These are phyloP conservation scores for Homalodisca vitripennis DNA, from an alignment of 1,140 invertebrate species.

Conservation along the genomic window DNA sequence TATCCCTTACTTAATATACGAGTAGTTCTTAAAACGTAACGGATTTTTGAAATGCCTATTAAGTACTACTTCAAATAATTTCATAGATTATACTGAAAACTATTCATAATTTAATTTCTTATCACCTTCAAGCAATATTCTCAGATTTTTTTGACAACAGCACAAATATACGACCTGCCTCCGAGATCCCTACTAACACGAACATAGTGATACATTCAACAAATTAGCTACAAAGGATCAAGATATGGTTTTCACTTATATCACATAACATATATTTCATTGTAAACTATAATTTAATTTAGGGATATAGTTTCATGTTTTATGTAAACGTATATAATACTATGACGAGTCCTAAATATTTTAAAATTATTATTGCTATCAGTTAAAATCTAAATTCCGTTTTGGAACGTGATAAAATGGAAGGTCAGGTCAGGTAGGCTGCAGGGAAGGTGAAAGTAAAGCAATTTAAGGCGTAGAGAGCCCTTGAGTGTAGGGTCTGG, in stretches of 20 bases:
- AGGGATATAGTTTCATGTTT: not conserved
- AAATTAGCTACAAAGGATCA: no score
- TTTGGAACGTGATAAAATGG: not conserved
- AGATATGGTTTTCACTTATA: not conserved
- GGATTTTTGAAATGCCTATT: no score
- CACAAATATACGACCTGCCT: no score
- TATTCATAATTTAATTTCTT: no score
- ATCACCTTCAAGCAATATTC: no score
- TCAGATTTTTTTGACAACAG: no score
- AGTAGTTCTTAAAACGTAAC: no score
- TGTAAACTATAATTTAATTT: not conserved
- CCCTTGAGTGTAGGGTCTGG: not conserved
- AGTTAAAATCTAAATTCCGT: not conserved
- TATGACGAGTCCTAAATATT: not conserved
- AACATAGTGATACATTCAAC: no score
- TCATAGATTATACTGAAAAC: no score
- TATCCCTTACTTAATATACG: no score
- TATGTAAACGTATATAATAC: not conserved
- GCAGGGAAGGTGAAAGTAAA: not conserved
- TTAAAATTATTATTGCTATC: not conserved
- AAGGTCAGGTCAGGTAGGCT: not conserved
- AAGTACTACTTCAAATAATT: no score
- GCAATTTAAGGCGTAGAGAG: slow-evolving; percentile 5
- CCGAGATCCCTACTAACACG: no score
- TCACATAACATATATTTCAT: not conserved